Evolutionary conservation across 2,888 invertebrate species (phyloP).

Genomic region (Saturnia pavonia): DNA sequence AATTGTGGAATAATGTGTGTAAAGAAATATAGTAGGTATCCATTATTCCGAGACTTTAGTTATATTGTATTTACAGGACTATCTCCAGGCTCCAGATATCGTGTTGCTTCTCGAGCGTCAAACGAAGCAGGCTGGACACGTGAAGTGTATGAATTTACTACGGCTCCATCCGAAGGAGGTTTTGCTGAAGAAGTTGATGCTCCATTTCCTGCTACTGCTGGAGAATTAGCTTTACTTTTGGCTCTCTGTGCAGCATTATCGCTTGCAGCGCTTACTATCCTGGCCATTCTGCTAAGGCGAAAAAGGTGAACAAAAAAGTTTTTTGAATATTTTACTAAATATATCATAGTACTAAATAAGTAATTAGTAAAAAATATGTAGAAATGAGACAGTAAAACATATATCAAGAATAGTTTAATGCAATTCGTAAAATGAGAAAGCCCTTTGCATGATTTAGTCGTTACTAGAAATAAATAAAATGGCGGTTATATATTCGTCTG

Average conservation of each 20-base stretch:
- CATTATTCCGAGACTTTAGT: background rate
- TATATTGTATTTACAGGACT: conserved; percentile 51
- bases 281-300: conserved; percentile 81
- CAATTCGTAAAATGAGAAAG: background rate
- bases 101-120: conserved; percentile 81
- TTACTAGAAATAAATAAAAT: background rate
- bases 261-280: conserved; percentile 79
- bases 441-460: background rate
- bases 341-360: background rate
- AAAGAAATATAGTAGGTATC: background rate
- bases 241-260: conserved; percentile 80
- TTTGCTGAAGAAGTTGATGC: conserved; percentile 74
- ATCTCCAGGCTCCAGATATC: conserved; percentile 82
- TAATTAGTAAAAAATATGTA: background rate
- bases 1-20: no score
- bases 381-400: background rate
- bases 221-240: conserved; percentile 71
- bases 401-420: background rate
- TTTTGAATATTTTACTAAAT: background rate
- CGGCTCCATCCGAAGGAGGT: conserved; percentile 78
- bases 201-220: conserved; percentile 73
- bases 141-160: conserved; percentile 83
- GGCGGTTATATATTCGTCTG: background rate
- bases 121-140: conserved; percentile 84
- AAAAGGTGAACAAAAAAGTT: conserved; percentile 57